These are phyloP conservation scores for Lutjanus campechanus DNA, from an alignment of 2,797 vertebrate genomes.

Conservation along the genomic window DNA sequence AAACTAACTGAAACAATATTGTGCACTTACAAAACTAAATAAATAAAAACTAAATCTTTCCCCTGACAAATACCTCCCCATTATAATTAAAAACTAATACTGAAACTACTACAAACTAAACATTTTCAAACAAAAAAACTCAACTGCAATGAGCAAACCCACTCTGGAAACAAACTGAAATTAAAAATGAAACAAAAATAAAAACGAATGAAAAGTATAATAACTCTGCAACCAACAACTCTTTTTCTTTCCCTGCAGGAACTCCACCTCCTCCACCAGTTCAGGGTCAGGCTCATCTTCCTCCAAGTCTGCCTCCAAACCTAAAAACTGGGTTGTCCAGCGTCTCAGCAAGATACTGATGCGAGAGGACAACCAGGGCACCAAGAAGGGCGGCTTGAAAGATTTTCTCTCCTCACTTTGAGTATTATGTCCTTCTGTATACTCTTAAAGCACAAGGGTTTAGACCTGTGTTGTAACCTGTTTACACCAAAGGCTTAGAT, in stretches of 20 bases:
- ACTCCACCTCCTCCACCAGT: conserved; percentile 60
- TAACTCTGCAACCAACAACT: no score
- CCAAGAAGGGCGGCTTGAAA: conserved; percentile 89
- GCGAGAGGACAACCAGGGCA: conserved; percentile 86
- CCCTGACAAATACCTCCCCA: no score
- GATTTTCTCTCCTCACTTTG: conserved; percentile 93
- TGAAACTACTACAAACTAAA: no score
- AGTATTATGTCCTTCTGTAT: conserved; percentile 50
- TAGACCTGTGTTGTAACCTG: conserved; percentile 38
- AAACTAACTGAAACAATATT: no score
- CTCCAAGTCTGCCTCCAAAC: conserved; percentile 81
- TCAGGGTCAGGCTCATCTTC: conserved; percentile 74
- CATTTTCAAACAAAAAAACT: no score
- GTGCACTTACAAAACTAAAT: no score
- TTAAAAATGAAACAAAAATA: no score
- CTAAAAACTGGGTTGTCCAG: conserved; percentile 89
- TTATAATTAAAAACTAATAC: no score
- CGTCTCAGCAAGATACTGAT: conserved; percentile 92
- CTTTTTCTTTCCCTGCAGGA: conserved; percentile 75
- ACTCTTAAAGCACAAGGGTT: conserved; percentile 19
- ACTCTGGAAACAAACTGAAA: no score
- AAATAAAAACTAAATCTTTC: no score
- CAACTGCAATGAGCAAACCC: no score
- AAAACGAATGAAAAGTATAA: no score
- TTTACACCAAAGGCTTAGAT: conserved; percentile 41